phyloP scores from a whole-genome alignment of 2,797 vertebrate species.

The Menidia menidia region DNA sequence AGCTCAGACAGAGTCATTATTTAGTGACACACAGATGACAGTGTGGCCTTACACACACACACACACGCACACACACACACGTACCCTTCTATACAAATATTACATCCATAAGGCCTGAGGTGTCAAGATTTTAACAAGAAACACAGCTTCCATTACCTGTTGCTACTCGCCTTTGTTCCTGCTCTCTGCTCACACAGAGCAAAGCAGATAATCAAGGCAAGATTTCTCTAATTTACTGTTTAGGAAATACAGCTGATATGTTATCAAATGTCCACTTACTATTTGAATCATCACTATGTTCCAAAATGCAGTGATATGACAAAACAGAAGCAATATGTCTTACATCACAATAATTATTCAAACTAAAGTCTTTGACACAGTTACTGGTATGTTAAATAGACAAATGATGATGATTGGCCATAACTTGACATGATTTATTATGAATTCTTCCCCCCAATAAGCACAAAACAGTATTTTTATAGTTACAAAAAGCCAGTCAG shows the following conservation, averaged over 20 bases:
- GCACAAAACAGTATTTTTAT: not conserved
- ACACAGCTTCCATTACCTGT: slow-evolving; percentile 49
- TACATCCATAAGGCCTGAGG: slow-evolving; percentile 49
- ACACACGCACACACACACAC: slow-evolving; percentile 8
- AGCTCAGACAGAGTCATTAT: slow-evolving; percentile 80
- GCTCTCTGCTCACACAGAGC: slow-evolving; percentile 12
- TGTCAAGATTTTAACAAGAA: slow-evolving; percentile 58
- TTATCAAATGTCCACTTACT: no score
- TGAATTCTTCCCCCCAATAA: not conserved
- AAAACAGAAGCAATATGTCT: not conserved
- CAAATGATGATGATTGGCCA: not conserved
- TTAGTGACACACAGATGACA: slow-evolving; percentile 73
- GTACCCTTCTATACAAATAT: slow-evolving; percentile 21
- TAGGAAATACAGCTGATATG: not conserved
- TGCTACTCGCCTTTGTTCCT: slow-evolving; percentile 14
- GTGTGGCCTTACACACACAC: slow-evolving; percentile 44
- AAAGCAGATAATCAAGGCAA: slow-evolving; percentile 2
- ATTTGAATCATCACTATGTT: not conserved
- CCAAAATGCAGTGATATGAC: not conserved
- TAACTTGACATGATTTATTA: not conserved
- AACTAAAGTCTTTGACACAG: not conserved
- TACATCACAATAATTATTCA: not conserved
- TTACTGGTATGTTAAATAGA: not conserved
- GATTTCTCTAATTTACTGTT: slow-evolving; percentile 2
- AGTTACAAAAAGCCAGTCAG: no score